A percentile compares a stretch with the other conserved stretches of the same genome.
These are phyloP conservation scores for Thecocarcelia acutangulata DNA, from an alignment of 2,888 invertebrate genomes.

Conservation along the genomic window DNA sequence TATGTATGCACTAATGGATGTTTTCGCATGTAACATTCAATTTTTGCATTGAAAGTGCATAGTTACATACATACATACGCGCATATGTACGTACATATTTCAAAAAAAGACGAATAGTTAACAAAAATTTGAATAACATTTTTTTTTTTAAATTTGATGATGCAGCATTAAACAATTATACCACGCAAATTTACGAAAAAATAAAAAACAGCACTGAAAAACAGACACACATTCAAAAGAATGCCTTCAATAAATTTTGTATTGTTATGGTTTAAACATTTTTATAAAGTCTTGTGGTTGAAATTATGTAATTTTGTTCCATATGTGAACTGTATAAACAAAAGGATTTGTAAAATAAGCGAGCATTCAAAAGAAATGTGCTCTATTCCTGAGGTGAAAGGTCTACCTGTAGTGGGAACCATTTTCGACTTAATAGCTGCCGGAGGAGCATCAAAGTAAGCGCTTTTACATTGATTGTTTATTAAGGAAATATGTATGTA, in stretches of 20 bases:
- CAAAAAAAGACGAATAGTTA: too few species aligned
- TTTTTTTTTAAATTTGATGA: constrained; percentile 22
- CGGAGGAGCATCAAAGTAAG: constrained; percentile 84
- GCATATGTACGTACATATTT: background rate
- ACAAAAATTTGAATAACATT: too few species aligned
- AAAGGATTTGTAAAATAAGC: background rate
- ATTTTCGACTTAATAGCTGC: constrained; percentile 83
- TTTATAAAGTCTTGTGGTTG: constrained; percentile 54
- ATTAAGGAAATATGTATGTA: too few species aligned
- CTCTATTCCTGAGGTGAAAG: constrained; percentile 82
- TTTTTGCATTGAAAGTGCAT: too few species aligned
- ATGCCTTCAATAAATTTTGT: constrained; percentile 33
- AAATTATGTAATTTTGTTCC: constrained; percentile 7
- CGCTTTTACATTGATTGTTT: background rate
- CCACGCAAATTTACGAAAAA: background rate
- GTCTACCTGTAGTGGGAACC: constrained; percentile 83
- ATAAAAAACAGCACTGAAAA: background rate
- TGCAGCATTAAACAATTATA: constrained; percentile 33
- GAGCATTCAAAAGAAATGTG: background rate
- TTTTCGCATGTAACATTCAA: too few species aligned
- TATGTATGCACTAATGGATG: too few species aligned
- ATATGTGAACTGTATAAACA: background rate
- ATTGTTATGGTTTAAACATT: constrained; percentile 26
- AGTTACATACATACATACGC: background rate
- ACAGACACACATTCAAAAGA: background rate